These are phyloP conservation scores for Leucophenga maculata DNA, from an alignment of 2,888 invertebrate species.

Conservation along the genomic window DNA sequence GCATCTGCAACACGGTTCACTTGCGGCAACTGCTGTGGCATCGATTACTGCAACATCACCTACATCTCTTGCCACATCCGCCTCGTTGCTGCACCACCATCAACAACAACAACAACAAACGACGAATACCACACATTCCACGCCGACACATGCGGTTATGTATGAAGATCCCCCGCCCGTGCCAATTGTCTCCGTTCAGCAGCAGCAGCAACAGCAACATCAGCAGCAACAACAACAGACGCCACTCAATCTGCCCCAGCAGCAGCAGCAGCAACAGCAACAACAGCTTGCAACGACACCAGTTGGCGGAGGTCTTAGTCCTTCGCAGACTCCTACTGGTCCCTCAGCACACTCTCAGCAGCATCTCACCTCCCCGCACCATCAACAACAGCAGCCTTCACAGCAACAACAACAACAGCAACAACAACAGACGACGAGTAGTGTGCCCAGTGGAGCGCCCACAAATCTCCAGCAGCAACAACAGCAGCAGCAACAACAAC, in stretches of 20 bases:
- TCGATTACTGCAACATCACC: conserved; percentile 41
- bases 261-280: conserved; percentile 63
- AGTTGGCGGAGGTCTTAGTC: conserved; percentile 66
- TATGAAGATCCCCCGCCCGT: conserved; percentile 74
- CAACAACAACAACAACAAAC: conserved; percentile 70
- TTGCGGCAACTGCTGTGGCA: conserved; percentile 50
- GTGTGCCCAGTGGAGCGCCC: conserved; percentile 67
- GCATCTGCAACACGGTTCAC: conserved; percentile 43
- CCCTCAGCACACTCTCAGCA: conserved; percentile 60
- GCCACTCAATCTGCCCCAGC: conserved; percentile 60
- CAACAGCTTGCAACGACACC: conserved; percentile 65
- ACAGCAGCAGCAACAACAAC: conserved; percentile 56
- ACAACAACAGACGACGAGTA: conserved; percentile 56
- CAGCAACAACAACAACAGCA: conserved; percentile 45
- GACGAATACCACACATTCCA: conserved; percentile 74
- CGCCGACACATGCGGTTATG: conserved; percentile 75
- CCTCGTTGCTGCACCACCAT: conserved; percentile 51
- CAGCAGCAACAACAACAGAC: conserved; percentile 59
- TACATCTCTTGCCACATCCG: conserved; percentile 51
- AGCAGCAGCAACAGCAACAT: conserved; percentile 59
- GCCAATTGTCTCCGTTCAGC: conserved; percentile 68
- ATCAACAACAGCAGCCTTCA: conserved; percentile 59
- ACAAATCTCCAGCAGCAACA: conserved; percentile 53
- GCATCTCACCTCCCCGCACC: conserved; percentile 65
- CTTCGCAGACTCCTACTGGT: conserved; percentile 66